A percentile compares a stretch with the other conserved stretches of the same genome.
Evolutionary conservation across 1,140 invertebrate species (phyloP).

Genomic region (Brachionus plicatilis): DNA sequence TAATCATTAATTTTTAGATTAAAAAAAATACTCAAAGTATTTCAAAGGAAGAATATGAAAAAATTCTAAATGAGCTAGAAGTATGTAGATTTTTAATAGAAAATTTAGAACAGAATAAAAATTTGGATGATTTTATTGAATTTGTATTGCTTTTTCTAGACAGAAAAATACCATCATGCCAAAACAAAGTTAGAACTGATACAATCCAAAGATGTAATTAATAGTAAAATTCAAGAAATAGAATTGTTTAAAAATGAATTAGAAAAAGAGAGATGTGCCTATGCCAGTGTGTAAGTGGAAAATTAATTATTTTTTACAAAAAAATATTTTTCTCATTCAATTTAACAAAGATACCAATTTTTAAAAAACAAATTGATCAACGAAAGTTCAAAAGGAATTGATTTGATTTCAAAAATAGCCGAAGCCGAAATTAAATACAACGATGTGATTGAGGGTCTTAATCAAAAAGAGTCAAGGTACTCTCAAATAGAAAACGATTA

Average conservation of each 20-base stretch:
- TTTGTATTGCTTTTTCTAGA: not conserved
- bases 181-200: conserved; percentile 28
- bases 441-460: not conserved
- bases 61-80: conserved; percentile 4
- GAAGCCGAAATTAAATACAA: conserved; percentile 20
- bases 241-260: conserved; percentile 27
- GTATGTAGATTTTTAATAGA: not conserved
- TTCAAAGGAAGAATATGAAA: not conserved
- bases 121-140: no score
- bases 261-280: conserved; percentile 17
- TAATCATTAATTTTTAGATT: not conserved
- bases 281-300: conserved; percentile 3
- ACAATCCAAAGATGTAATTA: not conserved
- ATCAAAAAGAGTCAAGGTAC: conserved; percentile 18
- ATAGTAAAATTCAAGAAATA: not conserved
- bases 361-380: conserved; percentile 13
- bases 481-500: conserved; percentile 4
- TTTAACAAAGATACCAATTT: not conserved
- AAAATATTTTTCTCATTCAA: not conserved
- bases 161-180: conserved; percentile 10
- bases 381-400: conserved; percentile 11
- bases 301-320: not conserved
- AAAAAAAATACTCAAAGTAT: not conserved
- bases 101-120: not conserved
- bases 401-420: conserved; percentile 21